These are phyloP conservation scores for Tiliacea aurago DNA, from an alignment of 2,888 invertebrate species.

Conservation along the genomic window DNA sequence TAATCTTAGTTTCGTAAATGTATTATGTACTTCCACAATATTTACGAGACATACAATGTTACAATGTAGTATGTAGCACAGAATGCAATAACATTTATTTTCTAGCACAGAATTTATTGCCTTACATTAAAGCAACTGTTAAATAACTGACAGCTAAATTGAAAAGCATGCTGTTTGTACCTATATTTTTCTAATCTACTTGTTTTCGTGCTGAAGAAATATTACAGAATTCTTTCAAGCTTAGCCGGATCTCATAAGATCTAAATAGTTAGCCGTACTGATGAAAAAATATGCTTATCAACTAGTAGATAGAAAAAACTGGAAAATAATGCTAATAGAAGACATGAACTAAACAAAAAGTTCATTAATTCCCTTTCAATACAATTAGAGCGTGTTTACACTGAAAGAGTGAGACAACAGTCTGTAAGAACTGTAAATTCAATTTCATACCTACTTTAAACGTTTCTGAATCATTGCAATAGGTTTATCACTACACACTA, in stretches of 20 bases:
- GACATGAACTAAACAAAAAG: too few relatives aligned
- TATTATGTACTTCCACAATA: constrained; percentile 24
- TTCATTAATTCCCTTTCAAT: constrained; percentile 26
- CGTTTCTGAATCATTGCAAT: background rate
- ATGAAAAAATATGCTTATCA: background rate
- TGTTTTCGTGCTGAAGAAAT: background rate
- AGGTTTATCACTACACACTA: background rate
- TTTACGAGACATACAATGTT: constrained; percentile 34
- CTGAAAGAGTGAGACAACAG: constrained; percentile 10
- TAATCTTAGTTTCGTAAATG: constrained; percentile 27
- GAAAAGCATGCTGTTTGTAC: background rate
- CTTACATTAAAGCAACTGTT: constrained; percentile 8
- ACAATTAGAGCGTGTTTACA: constrained; percentile 19
- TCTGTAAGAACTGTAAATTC: constrained; percentile 9
- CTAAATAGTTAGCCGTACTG: background rate
- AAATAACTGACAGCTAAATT: constrained; percentile 2
- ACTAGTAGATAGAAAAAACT: background rate
- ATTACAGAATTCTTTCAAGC: background rate
- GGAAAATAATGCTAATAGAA: background rate
- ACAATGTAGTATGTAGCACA: constrained; percentile 45
- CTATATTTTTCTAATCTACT: background rate
- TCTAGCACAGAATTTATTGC: constrained; percentile 32
- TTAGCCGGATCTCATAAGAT: too few relatives aligned
- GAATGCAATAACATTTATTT: constrained; percentile 45
- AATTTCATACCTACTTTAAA: background rate